A percentile compares a stretch with the other conserved stretches of the same genome.
phyloP scores from a whole-genome alignment of 2,888 invertebrate species.

The Diplolepis rosae region DNA sequence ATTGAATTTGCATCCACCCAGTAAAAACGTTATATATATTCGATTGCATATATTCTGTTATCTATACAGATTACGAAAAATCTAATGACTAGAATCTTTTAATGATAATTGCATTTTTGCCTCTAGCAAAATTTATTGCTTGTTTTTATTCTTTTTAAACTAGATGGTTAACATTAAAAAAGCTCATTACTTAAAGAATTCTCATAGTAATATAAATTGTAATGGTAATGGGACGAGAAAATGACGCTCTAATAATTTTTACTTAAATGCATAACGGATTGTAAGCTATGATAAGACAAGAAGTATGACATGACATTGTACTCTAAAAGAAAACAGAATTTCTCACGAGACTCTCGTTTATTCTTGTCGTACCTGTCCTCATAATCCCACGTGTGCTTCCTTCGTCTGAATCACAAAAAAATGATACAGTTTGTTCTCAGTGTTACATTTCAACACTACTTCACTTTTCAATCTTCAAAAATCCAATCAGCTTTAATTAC shows the following conservation, averaged over 20 bases:
- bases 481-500: neutral
- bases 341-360: constrained; percentile 46
- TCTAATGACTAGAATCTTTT: no score
- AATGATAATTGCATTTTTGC: no score
- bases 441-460: neutral
- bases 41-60: no score
- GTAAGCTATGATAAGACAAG: neutral
- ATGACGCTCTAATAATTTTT: neutral
- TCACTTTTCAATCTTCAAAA: neutral
- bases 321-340: constrained; percentile 38
- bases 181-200: neutral
- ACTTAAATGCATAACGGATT: constrained; percentile 7
- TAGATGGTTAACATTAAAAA: neutral
- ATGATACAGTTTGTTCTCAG: constrained; percentile 23
- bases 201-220: neutral
- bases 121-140: no score
- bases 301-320: constrained; percentile 8
- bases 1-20: no score
- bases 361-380: constrained; percentile 75
- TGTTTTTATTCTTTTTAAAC: neutral
- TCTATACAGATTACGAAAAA: no score
- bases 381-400: constrained; percentile 77
- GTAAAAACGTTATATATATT: no score
- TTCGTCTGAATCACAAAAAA: constrained; percentile 73
- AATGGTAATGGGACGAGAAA: neutral